Evolutionary conservation across 1,140 invertebrate species (phyloP), one percentile per base, ranked within the genome.

Genomic region (Ooceraea biroi): DNA sequence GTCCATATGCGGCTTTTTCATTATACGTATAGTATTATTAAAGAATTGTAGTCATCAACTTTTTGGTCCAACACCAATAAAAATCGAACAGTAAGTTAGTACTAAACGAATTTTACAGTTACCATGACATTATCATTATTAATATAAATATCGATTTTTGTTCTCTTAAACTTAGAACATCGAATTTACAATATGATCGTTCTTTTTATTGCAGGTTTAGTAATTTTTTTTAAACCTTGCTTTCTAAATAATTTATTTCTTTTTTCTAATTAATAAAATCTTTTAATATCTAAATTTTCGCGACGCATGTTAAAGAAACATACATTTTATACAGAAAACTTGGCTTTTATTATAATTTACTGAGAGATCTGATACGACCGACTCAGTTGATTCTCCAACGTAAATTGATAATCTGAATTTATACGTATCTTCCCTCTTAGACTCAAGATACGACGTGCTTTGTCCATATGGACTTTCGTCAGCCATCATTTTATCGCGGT

Each of bases 401-500:
- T 50, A 57, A 80, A 80, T 78, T 71, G n/a, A 80, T 80, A 80
- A 69, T 80, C 76, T 17, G 7, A 41, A 25, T 19, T 55, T 36
- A 36, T 36, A 7, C 50, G 22, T 17, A 69, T 71, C 12, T 11
- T 5, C 14, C 27, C 36, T 7, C 36, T 2, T 63, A 69, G 17
- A 19, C 11, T 36, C 19, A 68, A 27, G 30, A 41, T 68, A 55
- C 27, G 22, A 69, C 17, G 36, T 69, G 4, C 63, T n/a, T 41
- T 10, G 17, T 17, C 48, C 22, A 55, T 60, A 76, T 48, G 77
- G 25, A 61, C 11, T 72, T 14, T 27, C 44, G 69, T 50, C 52
- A n/a, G 17, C 80, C 19, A 76, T 80, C 76, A 71, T 80, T 80
- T 69, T 80, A 71, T 71, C 65, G 52, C 30, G 48, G 36, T 69